Evolutionary conservation across 2,888 invertebrate genomes (phyloP).

Genomic region (Sthenelais limicola): DNA sequence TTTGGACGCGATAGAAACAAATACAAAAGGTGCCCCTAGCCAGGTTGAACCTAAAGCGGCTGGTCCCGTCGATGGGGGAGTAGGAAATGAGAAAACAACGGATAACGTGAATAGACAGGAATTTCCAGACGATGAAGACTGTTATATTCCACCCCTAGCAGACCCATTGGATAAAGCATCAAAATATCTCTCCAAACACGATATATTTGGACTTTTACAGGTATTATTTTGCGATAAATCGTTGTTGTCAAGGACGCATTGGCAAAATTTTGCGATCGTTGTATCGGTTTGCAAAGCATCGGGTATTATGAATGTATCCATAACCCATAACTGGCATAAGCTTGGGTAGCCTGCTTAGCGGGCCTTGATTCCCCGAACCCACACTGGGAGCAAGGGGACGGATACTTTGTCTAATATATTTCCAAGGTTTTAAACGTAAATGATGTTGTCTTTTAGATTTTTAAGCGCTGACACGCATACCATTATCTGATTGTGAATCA

Average conservation of each 20-base stretch:
- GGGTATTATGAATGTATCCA: not conserved
- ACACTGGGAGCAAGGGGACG: no score
- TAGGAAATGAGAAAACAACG: not conserved
- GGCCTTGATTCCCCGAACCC: no score
- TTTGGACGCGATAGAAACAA: no score
- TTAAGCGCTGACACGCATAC: no score
- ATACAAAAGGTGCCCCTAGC: no score
- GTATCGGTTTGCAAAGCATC: constrained; percentile 20
- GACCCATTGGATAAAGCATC: constrained; percentile 19
- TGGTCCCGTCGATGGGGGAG: no score
- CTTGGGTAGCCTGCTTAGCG: not conserved
- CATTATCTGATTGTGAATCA: no score
- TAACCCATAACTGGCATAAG: not conserved
- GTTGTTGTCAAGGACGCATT: constrained; percentile 19
- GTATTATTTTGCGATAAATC: not conserved
- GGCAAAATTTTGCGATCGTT: no score
- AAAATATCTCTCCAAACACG: constrained; percentile 13
- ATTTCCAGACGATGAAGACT: not conserved
- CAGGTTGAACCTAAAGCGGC: no score
- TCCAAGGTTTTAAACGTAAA: no score
- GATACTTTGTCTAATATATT: no score
- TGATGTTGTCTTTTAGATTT: no score
- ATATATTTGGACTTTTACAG: constrained; percentile 24
- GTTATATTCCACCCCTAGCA: not conserved
- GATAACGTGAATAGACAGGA: not conserved